Evolutionary conservation across 2,888 invertebrate species (phyloP).

Genomic region (Octonoba sinensis): DNA sequence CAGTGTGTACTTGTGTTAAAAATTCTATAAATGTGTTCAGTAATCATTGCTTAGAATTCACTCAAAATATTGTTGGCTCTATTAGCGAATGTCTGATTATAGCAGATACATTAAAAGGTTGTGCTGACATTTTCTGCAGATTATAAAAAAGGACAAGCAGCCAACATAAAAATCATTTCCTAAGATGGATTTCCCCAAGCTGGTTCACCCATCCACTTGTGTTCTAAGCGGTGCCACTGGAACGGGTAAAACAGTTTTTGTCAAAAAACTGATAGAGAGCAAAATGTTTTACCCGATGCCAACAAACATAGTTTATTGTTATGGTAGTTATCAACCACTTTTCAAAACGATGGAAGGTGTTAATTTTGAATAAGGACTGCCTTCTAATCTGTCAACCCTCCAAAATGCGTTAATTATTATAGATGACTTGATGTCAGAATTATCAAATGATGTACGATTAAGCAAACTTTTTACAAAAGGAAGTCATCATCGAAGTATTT

Average conservation of each 20-base stretch:
- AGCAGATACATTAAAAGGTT: neutral
- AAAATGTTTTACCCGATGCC: constrained; percentile 13
- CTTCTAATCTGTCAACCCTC: neutral
- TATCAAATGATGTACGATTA: constrained; percentile 1
- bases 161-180: neutral
- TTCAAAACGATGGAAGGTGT: constrained; percentile 20
- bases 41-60: too few species aligned
- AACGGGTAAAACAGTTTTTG: constrained; percentile 5
- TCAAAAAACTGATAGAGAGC: constrained; percentile 10
- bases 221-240: neutral
- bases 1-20: too few species aligned
- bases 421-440: constrained; percentile 29
- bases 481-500: constrained; percentile 30
- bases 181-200: constrained; percentile 6
- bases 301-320: constrained; percentile 10
- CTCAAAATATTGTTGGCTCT: neutral
- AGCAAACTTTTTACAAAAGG: constrained; percentile 24
- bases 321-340: constrained; percentile 6
- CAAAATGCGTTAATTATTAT: constrained; percentile 17
- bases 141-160: neutral
- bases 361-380: constrained; percentile 15
- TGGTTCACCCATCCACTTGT: constrained; percentile 8
- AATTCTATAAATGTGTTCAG: too few species aligned
- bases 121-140: neutral
- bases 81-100: neutral